Conservation (phyloP, 2,888 invertebrate genomes). For the Entomobrya multifasciata region DNA sequence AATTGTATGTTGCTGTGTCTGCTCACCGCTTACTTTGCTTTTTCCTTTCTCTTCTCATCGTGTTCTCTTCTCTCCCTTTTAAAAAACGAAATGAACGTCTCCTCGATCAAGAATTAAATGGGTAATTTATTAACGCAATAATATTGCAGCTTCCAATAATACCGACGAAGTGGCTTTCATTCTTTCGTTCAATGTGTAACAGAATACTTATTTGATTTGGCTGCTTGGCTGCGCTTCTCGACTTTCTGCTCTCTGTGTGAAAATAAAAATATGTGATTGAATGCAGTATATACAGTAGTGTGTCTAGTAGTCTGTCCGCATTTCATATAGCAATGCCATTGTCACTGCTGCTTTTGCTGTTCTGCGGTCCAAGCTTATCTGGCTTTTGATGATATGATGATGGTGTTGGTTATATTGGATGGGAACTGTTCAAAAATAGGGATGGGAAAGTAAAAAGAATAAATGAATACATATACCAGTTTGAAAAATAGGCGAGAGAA, state of each 20-base stretch:
- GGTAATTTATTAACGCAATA: constrained; percentile 57
- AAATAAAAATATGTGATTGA: neutral
- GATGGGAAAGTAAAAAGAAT: constrained; percentile 6
- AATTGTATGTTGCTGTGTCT: no score
- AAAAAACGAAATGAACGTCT: constrained; percentile 28
- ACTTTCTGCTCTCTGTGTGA: neutral
- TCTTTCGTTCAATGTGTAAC: constrained; percentile 11
- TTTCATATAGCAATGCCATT: neutral
- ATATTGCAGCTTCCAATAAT: constrained; percentile 19
- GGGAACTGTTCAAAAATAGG: neutral
- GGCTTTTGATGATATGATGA: neutral
- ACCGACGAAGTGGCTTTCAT: neutral
- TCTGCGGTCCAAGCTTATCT: constrained; percentile 24
- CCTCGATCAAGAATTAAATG: constrained; percentile 51
- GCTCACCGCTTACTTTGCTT: constrained; percentile 6
- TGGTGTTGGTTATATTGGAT: no score
- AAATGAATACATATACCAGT: neutral
- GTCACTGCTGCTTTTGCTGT: neutral
- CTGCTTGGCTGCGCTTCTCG: no score
- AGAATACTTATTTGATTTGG: neutral
- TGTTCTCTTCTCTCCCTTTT: neutral
- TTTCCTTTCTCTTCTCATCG: no score
- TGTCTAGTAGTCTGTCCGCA: neutral
- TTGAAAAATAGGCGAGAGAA: constrained; percentile 17
- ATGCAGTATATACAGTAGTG: no score